A percentile compares a stretch with the other conserved stretches of the same genome.
Evolutionary conservation across 2,797 vertebrate species (phyloP).

Genomic region (Odontamblyopus lacepedii): DNA sequence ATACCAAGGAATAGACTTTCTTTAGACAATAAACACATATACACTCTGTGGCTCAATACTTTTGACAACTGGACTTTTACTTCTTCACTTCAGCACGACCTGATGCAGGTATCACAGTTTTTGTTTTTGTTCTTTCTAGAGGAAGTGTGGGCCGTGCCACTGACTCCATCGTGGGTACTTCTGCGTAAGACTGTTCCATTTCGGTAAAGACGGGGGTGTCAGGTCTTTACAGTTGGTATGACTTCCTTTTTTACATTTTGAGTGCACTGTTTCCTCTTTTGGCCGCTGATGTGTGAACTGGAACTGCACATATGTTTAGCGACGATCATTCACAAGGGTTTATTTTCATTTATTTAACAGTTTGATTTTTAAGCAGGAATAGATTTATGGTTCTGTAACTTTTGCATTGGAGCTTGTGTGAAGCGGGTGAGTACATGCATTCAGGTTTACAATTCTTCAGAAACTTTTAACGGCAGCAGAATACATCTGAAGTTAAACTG

Average conservation of each 20-base stretch:
- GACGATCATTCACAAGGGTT: neutral
- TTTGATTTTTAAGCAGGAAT: neutral
- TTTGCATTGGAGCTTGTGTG: slow-evolving; percentile 1
- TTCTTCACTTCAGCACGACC: neutral
- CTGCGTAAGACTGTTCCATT: slow-evolving; percentile 25
- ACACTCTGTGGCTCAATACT: no score
- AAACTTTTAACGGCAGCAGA: neutral
- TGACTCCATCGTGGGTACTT: neutral
- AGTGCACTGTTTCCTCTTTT: slow-evolving; percentile 66
- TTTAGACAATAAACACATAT: no score
- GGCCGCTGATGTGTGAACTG: neutral
- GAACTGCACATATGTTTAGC: neutral
- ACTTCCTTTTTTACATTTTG: slow-evolving; percentile 62
- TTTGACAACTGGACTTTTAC: no score
- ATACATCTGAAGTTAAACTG: neutral
- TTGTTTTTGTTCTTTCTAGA: neutral
- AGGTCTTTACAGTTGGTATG: slow-evolving; percentile 44
- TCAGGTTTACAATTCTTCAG: neutral
- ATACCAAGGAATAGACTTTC: no score
- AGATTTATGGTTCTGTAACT: neutral
- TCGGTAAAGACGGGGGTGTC: slow-evolving; percentile 18
- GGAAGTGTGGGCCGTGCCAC: slow-evolving; percentile 23
- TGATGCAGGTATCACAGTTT: neutral
- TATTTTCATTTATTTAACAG: neutral
- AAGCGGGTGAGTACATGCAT: slow-evolving; percentile 43